Evolutionary conservation across 2,797 vertebrate species (phyloP), one percentile per base, ranked within the genome.

Genomic region (Hypotaenidia okinawae): DNA sequence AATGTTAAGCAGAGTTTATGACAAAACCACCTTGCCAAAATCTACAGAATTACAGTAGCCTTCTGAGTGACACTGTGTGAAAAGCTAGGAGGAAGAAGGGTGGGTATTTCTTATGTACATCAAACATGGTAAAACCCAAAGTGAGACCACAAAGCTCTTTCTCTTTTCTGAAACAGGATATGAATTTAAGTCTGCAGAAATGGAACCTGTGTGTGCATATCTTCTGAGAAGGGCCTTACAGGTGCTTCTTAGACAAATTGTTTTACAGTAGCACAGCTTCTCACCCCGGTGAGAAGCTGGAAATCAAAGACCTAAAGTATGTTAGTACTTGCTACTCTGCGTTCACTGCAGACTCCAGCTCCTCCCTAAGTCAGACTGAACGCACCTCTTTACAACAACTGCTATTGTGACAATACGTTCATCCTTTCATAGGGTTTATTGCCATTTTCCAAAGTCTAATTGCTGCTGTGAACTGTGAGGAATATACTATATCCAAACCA

Each of bases 101-200:
- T 90, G 25, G 81, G 67, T 90, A 77, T 91, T 95, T 94, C 85
- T 94, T 41, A 62, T 67, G 24, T 12, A 79, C 57, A 92, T 47
- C 57, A 86, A 86, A 93, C n/a, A 85, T 32, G 91, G 73, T 78
- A 89, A 92, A 84, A 94, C 33, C 80, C 87, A n/a, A 93, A 94
- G 25, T 47, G 37, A 94, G 57, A 87, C 37, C 57, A 80, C 85
- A 90, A 82, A 84, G 57, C 28, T 88, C 33, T 47, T 79, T 61
- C 35, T 76, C 57, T 85, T 57, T 79, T 86, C 80, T 72, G 86
- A 90, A 94, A 69, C 57, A 87, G 61, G 21, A 23, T 73, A 92
- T 79, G 35, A 84, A 90, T 49, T 88, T 66, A 76, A 81, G 41
- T 47, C 67, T 33, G 45, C 24, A 90, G 70, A 91, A 91, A 92